These are phyloP conservation scores for Apostichopus parvimensis DNA, from an alignment of 35 echinoderm and acorn worm genomes.

Conservation along the genomic window DNA sequence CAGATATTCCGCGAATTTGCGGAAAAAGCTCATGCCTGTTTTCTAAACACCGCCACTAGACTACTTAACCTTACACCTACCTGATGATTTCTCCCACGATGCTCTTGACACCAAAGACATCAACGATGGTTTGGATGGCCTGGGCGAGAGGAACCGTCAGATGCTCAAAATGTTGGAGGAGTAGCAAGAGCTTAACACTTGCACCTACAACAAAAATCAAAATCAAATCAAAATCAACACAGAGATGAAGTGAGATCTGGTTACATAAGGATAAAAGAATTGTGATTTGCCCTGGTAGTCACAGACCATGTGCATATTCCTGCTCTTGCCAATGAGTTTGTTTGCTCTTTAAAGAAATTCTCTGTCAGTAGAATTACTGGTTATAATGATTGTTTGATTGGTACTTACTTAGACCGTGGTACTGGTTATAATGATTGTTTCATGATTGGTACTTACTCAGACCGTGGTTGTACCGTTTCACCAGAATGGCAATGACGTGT, in stretches of 20 bases:
- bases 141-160: conserved; percentile 73
- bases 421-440: too few relatives aligned
- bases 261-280: too few relatives aligned
- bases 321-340: too few relatives aligned
- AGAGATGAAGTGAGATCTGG: not conserved
- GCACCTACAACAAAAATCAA: conserved; percentile 63
- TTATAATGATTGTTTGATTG: too few relatives aligned
- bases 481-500: conserved; percentile 67
- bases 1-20: too few relatives aligned
- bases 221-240: not conserved
- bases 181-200: conserved; percentile 83
- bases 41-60: too few relatives aligned
- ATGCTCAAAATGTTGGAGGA: conserved; percentile 99
- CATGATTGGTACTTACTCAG: conserved; percentile 64
- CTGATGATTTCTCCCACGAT: conserved; percentile 93
- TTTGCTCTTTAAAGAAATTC: too few relatives aligned
- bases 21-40: too few relatives aligned
- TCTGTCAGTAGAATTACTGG: too few relatives aligned
- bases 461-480: conserved; percentile 98
- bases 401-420: too few relatives aligned
- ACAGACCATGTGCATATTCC: too few relatives aligned
- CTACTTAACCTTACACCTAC: conserved; percentile 26
- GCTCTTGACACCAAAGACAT: conserved; percentile 87
- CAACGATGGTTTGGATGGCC: conserved; percentile 73
- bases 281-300: too few relatives aligned